A percentile compares a stretch with the other conserved stretches of the same genome.
Conservation (phyloP, 2,797 vertebrate species). For the Neomorphus geoffroyi region DNA sequence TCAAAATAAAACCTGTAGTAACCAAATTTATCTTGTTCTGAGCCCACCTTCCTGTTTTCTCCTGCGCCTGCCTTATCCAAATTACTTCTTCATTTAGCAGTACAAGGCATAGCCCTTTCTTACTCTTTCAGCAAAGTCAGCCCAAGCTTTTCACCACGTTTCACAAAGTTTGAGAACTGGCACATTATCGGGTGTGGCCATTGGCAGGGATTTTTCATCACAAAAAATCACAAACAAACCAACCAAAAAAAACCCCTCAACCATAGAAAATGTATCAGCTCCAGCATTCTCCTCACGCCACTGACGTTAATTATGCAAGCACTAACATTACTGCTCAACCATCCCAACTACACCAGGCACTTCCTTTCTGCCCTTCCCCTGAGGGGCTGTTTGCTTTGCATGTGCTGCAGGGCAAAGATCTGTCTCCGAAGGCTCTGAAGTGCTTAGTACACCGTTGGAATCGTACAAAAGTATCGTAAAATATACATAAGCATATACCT, state of each 20-base stretch:
- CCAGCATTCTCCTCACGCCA: not conserved
- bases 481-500: not conserved
- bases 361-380: not conserved
- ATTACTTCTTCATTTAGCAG: not conserved
- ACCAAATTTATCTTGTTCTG: not conserved
- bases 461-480: not conserved
- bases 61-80: not conserved
- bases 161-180: not conserved
- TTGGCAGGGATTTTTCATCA: not conserved
- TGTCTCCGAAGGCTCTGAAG: not conserved
- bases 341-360: not conserved
- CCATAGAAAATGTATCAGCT: not conserved
- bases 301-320: not conserved
- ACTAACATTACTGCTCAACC: not conserved
- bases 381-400: not conserved
- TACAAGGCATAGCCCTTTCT: not conserved
- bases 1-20: not conserved
- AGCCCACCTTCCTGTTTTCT: not conserved
- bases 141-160: not conserved
- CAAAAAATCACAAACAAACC: not conserved
- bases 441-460: not conserved
- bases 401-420: not conserved
- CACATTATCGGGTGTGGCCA: accelerated
- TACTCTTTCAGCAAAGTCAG: not conserved
- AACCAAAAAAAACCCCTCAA: not conserved